phyloP scores from a whole-genome alignment of 2,113 vertebrate genomes.

The Murina feae region DNA sequence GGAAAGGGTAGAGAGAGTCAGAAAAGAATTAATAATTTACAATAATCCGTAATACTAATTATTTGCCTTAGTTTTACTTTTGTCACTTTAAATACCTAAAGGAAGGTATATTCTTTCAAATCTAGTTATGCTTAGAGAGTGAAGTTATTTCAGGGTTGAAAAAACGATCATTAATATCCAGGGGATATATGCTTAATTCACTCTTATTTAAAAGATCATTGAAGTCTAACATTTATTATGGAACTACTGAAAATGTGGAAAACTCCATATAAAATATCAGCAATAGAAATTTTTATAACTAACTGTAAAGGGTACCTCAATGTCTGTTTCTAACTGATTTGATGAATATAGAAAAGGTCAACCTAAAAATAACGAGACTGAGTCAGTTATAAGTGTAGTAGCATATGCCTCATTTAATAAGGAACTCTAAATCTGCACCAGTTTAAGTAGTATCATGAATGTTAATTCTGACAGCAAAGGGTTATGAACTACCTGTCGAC shows the following conservation, averaged over 20 bases:
- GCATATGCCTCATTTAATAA: constrained; percentile 87
- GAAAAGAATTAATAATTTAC: constrained; percentile 42
- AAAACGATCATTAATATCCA: constrained; percentile 58
- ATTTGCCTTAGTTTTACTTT: constrained; percentile 14
- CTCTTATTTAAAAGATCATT: constrained; percentile 70
- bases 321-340: constrained; percentile 83
- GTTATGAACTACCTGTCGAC: constrained; percentile 81
- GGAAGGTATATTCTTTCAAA: constrained; percentile 13
- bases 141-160: neutral
- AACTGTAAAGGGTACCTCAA: constrained; percentile 82
- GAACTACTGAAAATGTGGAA: constrained; percentile 64
- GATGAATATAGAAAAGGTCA: constrained; percentile 86
- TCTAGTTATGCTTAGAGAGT: neutral
- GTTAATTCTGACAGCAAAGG: constrained; percentile 82
- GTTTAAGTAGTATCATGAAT: constrained; percentile 81
- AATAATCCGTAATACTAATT: constrained; percentile 29
- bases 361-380: constrained; percentile 84
- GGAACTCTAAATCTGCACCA: constrained; percentile 80
- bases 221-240: constrained; percentile 56
- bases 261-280: constrained; percentile 66
- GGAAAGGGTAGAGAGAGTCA: neutral
- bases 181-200: constrained; percentile 33
- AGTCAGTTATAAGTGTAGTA: constrained; percentile 82
- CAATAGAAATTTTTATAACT: constrained; percentile 75
- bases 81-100: constrained; percentile 25